These are phyloP conservation scores for Naja naja DNA, from an alignment of 2,113 vertebrate species.

Conservation along the genomic window DNA sequence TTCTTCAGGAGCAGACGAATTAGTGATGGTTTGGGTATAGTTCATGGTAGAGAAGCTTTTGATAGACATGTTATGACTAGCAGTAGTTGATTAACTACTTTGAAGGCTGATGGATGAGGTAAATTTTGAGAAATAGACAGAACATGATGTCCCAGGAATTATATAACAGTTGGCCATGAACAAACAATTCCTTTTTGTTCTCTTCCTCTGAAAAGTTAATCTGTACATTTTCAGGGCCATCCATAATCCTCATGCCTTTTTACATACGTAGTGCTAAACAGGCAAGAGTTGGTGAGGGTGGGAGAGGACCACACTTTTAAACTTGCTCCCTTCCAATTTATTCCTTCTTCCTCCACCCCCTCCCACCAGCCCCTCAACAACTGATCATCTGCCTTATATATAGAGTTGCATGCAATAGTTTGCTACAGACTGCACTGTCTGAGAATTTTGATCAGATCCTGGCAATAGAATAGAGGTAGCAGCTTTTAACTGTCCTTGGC, in stretches of 20 bases:
- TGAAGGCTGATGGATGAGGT: not conserved
- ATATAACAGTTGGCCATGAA: conserved; percentile 1
- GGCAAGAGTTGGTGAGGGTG: not conserved
- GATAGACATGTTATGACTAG: conserved; percentile 28
- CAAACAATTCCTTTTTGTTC: not conserved
- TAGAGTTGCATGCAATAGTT: not conserved
- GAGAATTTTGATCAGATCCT: not conserved
- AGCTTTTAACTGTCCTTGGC: not conserved
- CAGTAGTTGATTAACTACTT: conserved; percentile 32
- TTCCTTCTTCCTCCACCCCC: not conserved
- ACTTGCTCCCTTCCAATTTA: not conserved
- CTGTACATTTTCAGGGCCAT: not conserved
- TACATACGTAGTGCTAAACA: not conserved
- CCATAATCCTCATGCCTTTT: not conserved
- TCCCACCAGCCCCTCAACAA: not conserved
- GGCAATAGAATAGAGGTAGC: not conserved
- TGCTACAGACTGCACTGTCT: not conserved
- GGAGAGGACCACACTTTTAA: not conserved
- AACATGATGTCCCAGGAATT: not conserved
- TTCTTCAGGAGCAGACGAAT: conserved; percentile 6
- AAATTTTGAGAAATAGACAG: not conserved
- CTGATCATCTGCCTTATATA: not conserved
- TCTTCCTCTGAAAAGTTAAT: not conserved
- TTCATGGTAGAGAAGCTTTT: conserved; percentile 17
- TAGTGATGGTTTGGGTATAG: accelerated